Evolutionary conservation across 2,888 invertebrate genomes (phyloP).

Genomic region (Macaria notata): DNA sequence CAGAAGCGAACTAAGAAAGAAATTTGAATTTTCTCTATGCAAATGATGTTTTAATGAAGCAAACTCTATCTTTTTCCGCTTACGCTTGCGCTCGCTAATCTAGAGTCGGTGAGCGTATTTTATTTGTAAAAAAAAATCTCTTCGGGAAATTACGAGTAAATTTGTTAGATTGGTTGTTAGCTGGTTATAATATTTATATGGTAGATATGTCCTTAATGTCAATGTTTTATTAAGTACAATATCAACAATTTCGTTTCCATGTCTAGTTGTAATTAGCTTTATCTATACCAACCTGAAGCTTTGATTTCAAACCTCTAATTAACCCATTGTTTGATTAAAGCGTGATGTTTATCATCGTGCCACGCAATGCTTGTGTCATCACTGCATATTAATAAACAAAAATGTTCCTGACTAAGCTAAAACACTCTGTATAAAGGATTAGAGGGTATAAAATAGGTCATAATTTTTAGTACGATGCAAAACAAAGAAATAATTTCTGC

Average conservation of each 20-base stretch:
- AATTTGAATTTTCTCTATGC: constrained; percentile 45
- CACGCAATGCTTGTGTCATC: too few species aligned
- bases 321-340: too few species aligned
- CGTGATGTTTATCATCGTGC: too few species aligned
- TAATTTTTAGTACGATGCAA: neutral
- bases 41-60: constrained; percentile 48
- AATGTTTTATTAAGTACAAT: neutral
- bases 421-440: neutral
- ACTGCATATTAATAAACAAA: too few species aligned
- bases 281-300: neutral
- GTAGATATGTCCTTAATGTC: neutral
- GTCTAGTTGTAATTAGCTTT: neutral
- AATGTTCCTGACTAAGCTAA: neutral
- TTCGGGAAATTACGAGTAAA: neutral
- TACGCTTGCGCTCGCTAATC: constrained; percentile 27
- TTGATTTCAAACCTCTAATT: neutral
- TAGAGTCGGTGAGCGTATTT: constrained; percentile 21
- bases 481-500: constrained; percentile 6
- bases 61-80: constrained; percentile 34
- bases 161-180: too few species aligned
- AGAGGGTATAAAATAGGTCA: neutral
- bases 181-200: too few species aligned
- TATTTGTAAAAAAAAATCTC: constrained; percentile 12
- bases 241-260: neutral
- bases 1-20: constrained; percentile 35